These are phyloP conservation scores for Neodiprion virginianus DNA, from an alignment of 1,140 invertebrate genomes.

Conservation along the genomic window DNA sequence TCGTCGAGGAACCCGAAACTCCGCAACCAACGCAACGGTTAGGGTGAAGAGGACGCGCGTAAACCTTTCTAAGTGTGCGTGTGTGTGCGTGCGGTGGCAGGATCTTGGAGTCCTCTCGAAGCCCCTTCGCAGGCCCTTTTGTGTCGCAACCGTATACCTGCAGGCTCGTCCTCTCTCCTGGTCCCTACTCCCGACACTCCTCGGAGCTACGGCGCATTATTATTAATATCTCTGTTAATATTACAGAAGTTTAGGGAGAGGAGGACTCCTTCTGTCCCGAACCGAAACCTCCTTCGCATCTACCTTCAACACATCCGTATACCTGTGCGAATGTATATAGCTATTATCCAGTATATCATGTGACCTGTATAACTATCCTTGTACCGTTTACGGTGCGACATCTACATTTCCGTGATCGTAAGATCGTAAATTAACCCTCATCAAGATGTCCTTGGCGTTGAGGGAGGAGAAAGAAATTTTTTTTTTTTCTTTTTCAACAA, in stretches of 20 bases:
- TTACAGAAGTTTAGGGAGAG: neutral
- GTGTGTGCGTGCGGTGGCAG: neutral
- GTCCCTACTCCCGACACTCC: neutral
- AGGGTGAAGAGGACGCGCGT: no score
- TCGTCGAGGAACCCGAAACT: neutral
- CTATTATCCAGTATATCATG: neutral
- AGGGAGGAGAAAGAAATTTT: no score
- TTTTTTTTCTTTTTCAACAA: no score
- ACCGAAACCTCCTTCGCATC: neutral
- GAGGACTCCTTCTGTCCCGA: neutral
- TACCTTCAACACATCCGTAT: neutral
- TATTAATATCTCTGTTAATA: constrained; percentile 8
- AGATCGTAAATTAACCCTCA: no score
- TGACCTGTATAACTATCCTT: no score
- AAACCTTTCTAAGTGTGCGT: no score
- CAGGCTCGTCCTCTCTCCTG: no score
- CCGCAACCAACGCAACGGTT: neutral
- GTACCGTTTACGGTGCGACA: no score
- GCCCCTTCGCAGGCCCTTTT: neutral
- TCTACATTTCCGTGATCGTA: no score
- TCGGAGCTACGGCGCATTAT: neutral
- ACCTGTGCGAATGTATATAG: neutral
- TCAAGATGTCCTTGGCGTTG: no score
- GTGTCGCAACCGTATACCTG: no score
- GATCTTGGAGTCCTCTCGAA: neutral